Percentiles rank a stretch among this genome's conserved stretches.
These are phyloP conservation scores for Nemotelus pantherinus DNA, from an alignment of 2,888 invertebrate species.

Conservation along the genomic window DNA sequence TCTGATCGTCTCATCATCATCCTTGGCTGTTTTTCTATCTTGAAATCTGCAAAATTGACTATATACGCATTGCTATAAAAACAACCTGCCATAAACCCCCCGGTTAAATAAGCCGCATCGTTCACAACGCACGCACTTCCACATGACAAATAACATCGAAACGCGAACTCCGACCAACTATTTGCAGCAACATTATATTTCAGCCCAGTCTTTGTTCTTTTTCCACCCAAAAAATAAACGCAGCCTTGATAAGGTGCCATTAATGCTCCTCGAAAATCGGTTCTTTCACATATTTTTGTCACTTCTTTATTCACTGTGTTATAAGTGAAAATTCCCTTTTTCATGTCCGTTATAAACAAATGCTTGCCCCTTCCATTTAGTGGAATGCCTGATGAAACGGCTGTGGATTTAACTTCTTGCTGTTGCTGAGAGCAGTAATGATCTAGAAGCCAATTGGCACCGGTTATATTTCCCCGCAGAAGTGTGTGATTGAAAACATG, in stretches of 20 bases:
- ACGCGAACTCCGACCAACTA: conserved; percentile 7
- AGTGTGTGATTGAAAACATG: too few species aligned
- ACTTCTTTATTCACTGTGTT: neutral
- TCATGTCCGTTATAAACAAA: conserved; percentile 23
- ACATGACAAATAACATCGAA: conserved; percentile 28
- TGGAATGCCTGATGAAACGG: too few species aligned
- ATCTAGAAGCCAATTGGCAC: neutral
- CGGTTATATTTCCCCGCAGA: neutral
- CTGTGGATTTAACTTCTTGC: too few species aligned
- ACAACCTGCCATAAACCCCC: neutral
- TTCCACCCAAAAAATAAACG: conserved; percentile 28
- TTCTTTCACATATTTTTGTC: neutral
- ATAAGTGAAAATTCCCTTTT: conserved; percentile 3
- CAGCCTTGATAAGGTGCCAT: neutral
- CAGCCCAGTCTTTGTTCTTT: conserved; percentile 21
- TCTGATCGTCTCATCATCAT: conserved; percentile 32
- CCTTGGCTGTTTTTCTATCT: neutral
- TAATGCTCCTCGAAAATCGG: conserved; percentile 12
- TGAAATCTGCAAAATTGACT: conserved; percentile 11
- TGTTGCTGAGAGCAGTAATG: neutral
- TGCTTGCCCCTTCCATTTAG: neutral
- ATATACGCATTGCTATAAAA: conserved; percentile 6
- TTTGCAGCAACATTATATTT: conserved; percentile 1
- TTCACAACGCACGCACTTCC: neutral
- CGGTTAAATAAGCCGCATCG: conserved; percentile 20